Evolutionary conservation across 2,113 vertebrate species (phyloP), one percentile per base, ranked within the genome.

Genomic region (Leptodactylus fuscus): DNA sequence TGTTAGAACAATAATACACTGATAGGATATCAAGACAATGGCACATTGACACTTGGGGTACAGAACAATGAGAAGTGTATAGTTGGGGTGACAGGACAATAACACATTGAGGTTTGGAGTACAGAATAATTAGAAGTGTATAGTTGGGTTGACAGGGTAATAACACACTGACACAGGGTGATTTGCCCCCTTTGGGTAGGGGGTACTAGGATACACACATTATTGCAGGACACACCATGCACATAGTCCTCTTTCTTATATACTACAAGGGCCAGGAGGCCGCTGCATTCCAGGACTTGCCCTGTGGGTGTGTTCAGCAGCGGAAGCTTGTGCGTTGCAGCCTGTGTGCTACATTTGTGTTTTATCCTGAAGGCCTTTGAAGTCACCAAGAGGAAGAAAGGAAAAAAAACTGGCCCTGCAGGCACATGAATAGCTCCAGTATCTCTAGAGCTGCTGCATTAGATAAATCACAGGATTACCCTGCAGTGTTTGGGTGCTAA

Each of bases 321-420:
- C 75, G 83, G 83, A 85, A 85, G 75, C 75, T 75, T 27, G 2
- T 34, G 82, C 24, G 24, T 74, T 51, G 24, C 41, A 76, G 82
- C 29, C 79, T 73, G 44, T 83, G 82, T 60, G 82, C 51, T 83
- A 70, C 81, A 82, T 82, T 82, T 76, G 51, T 83, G 82, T 55
- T 44, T 85, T 79, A 85, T 85, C 83, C 83, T 78, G n/a, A 4
- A 79, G 74, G 34, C 82, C 71, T 85, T 85, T 77, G 82, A 85
- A 85, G 82, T 85, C 58, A 85, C 44, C 44, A 85, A 85, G 58
- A 69, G 46, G 36, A 74, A 83, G 81, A 82, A 15, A 58, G 29
- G 67, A 60, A 74, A 62, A 83, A 84, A 85, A 67, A 34, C 75
- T 53, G 29, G 16, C 74, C 83, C 83, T 70, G 74, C 32, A 48